phyloP scores from a whole-genome alignment of 30 jellyfish, hydroid and myxozoan genomes.

The Aurelia aurita complex sp. Pacific region DNA sequence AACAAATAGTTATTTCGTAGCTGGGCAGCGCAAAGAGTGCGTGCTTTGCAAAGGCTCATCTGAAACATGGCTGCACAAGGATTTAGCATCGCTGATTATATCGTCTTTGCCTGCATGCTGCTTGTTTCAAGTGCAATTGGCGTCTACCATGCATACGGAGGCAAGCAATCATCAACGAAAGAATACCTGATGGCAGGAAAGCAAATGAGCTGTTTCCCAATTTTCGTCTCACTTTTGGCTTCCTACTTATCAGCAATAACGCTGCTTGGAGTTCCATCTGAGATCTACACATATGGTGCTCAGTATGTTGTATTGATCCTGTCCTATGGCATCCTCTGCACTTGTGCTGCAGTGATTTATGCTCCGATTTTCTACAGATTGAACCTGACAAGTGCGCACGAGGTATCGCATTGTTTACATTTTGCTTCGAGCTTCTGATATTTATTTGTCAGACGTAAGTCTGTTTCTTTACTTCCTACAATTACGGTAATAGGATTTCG shows the following conservation, averaged over 20 bases:
- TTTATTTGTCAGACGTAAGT: too few relatives aligned
- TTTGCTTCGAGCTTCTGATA: neutral
- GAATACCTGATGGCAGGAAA: conserved; percentile 94
- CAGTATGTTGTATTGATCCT: conserved; percentile 72
- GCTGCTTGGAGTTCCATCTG: conserved; percentile 90
- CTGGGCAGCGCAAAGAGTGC: too few relatives aligned
- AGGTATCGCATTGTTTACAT: conserved; percentile 51
- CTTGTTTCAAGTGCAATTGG: conserved; percentile 85
- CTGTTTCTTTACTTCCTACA: too few relatives aligned
- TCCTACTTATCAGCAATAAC: conserved; percentile 93
- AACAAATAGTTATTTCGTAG: too few relatives aligned
- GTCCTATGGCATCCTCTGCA: conserved; percentile 59
- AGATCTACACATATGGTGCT: conserved; percentile 88
- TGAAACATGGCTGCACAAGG: conserved; percentile 46
- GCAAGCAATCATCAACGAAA: conserved; percentile 70
- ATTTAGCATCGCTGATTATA: conserved; percentile 77
- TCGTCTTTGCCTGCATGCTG: conserved; percentile 87
- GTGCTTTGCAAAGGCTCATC: neutral
- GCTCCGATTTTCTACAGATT: conserved; percentile 76
- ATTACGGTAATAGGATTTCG: too few relatives aligned
- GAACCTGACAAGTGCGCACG: conserved; percentile 92
- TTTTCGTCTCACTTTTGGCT: conserved; percentile 84
- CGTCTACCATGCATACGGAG: conserved; percentile 87
- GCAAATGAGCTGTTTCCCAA: conserved; percentile 81
- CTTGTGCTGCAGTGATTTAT: conserved; percentile 75